Percentiles rank a stretch among this genome's conserved stretches.
phyloP scores from a whole-genome alignment of 1,140 invertebrate species.

The Bombus confusus region DNA sequence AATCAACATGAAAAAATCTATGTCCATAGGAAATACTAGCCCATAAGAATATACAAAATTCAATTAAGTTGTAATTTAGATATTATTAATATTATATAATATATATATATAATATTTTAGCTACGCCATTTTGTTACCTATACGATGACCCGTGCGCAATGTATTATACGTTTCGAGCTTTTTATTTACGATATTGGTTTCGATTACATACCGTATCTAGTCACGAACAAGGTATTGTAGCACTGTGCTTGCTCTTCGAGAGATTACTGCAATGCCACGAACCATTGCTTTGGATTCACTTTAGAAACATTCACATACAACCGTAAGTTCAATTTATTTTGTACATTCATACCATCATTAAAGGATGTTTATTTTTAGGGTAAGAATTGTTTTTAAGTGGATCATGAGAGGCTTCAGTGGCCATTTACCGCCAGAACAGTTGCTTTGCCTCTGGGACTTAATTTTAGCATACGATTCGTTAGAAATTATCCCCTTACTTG shows the following conservation, averaged over 20 bases:
- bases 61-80: not conserved
- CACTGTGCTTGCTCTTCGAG: slow-evolving; percentile 93
- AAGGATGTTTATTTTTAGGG: slow-evolving; percentile 81
- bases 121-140: slow-evolving; percentile 96
- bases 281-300: slow-evolving; percentile 94
- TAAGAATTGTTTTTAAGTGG: slow-evolving; percentile 97
- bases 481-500: slow-evolving; percentile 93
- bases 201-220: slow-evolving; percentile 95
- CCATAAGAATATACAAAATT: not conserved
- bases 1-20: not conserved
- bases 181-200: slow-evolving; percentile 96
- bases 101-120: slow-evolving; percentile 80
- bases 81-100: not conserved
- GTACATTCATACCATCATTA: not conserved
- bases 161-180: slow-evolving; percentile 95
- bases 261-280: slow-evolving; percentile 95
- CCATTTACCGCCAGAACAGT: slow-evolving; percentile 94
- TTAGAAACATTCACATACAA: slow-evolving; percentile 92
- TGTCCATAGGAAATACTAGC: no score
- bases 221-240: slow-evolving; percentile 94
- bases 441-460: slow-evolving; percentile 95
- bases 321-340: slow-evolving; percentile 87
- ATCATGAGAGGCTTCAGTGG: slow-evolving; percentile 97
- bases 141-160: slow-evolving; percentile 93
- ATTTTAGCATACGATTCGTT: slow-evolving; percentile 95